Percentiles rank a stretch among this genome's conserved stretches.
phyloP scores from a whole-genome alignment of 1,140 invertebrate genomes.

The Batillaria attramentaria region DNA sequence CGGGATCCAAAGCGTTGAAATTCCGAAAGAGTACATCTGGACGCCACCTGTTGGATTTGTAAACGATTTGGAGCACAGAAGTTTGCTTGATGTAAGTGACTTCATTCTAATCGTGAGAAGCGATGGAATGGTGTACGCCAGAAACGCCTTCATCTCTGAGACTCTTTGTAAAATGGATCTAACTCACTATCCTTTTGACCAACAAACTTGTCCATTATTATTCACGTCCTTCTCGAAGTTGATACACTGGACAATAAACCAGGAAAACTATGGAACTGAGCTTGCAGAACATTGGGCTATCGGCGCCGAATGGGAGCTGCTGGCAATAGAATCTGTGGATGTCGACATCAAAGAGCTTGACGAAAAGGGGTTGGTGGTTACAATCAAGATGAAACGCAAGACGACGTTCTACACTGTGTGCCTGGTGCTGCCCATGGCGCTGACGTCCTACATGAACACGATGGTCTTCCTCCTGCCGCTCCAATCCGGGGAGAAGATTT shows the following conservation, averaged over 20 bases:
- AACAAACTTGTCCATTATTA: constrained; percentile 25
- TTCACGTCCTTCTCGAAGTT: background rate
- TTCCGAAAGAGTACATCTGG: constrained; percentile 41
- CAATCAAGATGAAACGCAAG: constrained; percentile 29
- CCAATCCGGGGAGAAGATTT: constrained; percentile 48
- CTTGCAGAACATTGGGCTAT: background rate
- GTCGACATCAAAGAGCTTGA: constrained; percentile 65
- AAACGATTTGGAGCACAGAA: too few species aligned
- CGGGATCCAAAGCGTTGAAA: constrained; percentile 63
- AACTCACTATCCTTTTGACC: constrained; percentile 40
- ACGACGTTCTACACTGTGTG: constrained; percentile 38
- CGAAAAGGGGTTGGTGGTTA: constrained; percentile 34
- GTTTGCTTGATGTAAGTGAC: too few species aligned
- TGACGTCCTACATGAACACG: constrained; percentile 39
- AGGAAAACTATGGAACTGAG: background rate
- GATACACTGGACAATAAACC: background rate
- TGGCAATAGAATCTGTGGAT: constrained; percentile 69
- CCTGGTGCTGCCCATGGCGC: constrained; percentile 42
- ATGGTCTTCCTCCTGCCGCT: constrained; percentile 45
- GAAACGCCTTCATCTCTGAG: constrained; percentile 22
- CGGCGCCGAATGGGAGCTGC: constrained; percentile 24
- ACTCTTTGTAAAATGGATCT: constrained; percentile 38
- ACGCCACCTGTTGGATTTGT: too few species aligned
- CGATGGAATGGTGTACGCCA: constrained; percentile 50
- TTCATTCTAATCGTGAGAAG: background rate